Conservation (phyloP, 2,888 invertebrate species). For the Nomada fucata region DNA sequence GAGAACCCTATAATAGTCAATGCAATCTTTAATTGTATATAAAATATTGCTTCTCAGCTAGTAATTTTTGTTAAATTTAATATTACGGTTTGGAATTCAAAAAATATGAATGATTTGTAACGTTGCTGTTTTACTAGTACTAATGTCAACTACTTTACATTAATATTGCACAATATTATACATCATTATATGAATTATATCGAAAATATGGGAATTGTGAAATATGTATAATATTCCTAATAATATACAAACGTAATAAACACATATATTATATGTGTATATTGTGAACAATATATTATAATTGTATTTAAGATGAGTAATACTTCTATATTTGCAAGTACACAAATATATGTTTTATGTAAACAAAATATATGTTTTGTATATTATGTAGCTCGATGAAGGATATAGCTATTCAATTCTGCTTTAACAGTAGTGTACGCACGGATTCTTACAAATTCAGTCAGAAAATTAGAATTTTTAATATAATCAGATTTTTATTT, state of each 20-base stretch:
- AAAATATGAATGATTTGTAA: too few relatives aligned
- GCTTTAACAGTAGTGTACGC: too few relatives aligned
- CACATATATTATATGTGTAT: neutral
- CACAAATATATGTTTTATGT: too few relatives aligned
- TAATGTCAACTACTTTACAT: neutral
- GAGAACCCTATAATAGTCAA: neutral
- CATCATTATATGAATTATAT: neutral
- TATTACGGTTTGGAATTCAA: neutral
- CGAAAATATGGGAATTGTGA: neutral
- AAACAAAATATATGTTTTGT: too few relatives aligned
- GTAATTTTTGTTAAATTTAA: constrained; percentile 3
- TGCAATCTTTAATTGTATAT: neutral
- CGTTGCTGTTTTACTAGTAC: neutral
- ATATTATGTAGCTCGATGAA: too few relatives aligned
- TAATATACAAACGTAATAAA: neutral
- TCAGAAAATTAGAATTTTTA: too few relatives aligned
- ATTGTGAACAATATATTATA: too few relatives aligned
- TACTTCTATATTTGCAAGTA: too few relatives aligned
- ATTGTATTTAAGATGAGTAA: too few relatives aligned
- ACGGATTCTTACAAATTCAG: too few relatives aligned
- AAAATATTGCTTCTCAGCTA: constrained; percentile 4
- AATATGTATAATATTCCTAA: neutral
- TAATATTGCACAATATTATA: neutral
- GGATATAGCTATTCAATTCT: too few relatives aligned
- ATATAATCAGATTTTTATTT: too few relatives aligned